Evolutionary conservation across 2,113 vertebrate species (phyloP).

Genomic region (Phoxinus phoxinus): DNA sequence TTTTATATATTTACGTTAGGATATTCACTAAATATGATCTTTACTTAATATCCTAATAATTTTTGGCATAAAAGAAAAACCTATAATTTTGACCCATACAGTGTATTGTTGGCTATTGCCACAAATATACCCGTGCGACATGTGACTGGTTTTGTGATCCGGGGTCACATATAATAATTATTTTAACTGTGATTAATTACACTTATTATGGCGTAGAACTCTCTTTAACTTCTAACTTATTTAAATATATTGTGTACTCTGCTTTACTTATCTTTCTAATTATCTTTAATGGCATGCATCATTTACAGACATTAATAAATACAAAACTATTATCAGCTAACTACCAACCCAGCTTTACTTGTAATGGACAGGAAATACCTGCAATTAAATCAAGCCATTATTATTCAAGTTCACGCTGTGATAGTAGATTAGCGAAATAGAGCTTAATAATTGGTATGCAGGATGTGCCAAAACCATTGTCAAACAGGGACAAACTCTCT

Average conservation of each 20-base stretch:
- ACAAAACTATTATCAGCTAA: constrained; percentile 29
- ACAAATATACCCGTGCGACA: too few relatives aligned
- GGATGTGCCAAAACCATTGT: constrained; percentile 38
- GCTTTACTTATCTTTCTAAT: constrained; percentile 17
- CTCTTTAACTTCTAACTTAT: neutral
- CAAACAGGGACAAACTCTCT: constrained; percentile 33
- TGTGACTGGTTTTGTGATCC: too few relatives aligned
- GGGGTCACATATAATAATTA: too few relatives aligned
- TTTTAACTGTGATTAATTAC: neutral
- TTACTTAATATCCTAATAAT: too few relatives aligned
- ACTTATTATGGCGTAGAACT: neutral
- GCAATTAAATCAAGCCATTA: constrained; percentile 51
- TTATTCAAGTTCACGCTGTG: constrained; percentile 45
- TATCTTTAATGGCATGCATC: constrained; percentile 34
- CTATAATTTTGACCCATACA: too few relatives aligned
- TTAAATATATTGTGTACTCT: neutral
- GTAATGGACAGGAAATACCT: constrained; percentile 45
- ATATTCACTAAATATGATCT: too few relatives aligned
- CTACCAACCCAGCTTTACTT: constrained; percentile 38
- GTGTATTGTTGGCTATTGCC: too few relatives aligned
- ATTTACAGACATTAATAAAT: constrained; percentile 36
- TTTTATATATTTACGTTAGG: too few relatives aligned
- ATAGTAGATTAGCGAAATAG: constrained; percentile 37
- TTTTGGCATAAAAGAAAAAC: too few relatives aligned
- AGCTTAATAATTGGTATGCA: constrained; percentile 52